Percentiles rank a stretch among this genome's conserved stretches.
phyloP scores from a whole-genome alignment of 2,113 vertebrate genomes.

The Mobula hypostoma region DNA sequence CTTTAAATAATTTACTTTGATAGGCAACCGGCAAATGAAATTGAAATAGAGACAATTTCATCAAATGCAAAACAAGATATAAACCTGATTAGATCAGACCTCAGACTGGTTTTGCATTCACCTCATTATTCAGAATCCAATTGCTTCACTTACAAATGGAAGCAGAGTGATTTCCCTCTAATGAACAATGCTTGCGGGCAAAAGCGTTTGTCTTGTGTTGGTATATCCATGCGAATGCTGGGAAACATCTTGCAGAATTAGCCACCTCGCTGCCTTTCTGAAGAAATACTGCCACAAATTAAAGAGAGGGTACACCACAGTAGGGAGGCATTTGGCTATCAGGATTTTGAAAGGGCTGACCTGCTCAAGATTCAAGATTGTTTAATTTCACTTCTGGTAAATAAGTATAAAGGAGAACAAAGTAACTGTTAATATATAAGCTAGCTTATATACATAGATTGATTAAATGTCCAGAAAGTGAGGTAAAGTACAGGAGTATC shows the following conservation, averaged over 20 bases:
- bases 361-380: too few relatives aligned
- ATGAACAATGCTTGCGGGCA: background rate
- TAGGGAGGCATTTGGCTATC: too few relatives aligned
- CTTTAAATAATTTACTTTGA: background rate
- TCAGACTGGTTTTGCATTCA: background rate
- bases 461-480: too few relatives aligned
- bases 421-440: too few relatives aligned
- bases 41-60: constrained; percentile 23
- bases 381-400: too few relatives aligned
- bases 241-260: background rate
- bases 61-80: background rate
- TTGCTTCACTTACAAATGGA: background rate
- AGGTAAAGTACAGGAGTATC: too few relatives aligned
- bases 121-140: background rate
- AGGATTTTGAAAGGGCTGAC: too few relatives aligned
- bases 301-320: background rate
- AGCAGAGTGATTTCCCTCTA: background rate
- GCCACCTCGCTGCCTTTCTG: background rate
- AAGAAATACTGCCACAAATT: background rate
- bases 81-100: constrained; percentile 4
- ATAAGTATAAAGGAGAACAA: too few relatives aligned
- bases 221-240: background rate
- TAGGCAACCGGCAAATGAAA: background rate
- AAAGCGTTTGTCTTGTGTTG: background rate
- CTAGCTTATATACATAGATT: too few relatives aligned